Percentiles rank a stretch among this genome's conserved stretches.
Evolutionary conservation across 1,140 invertebrate genomes (phyloP).

Genomic region (Brachionus rubens): DNA sequence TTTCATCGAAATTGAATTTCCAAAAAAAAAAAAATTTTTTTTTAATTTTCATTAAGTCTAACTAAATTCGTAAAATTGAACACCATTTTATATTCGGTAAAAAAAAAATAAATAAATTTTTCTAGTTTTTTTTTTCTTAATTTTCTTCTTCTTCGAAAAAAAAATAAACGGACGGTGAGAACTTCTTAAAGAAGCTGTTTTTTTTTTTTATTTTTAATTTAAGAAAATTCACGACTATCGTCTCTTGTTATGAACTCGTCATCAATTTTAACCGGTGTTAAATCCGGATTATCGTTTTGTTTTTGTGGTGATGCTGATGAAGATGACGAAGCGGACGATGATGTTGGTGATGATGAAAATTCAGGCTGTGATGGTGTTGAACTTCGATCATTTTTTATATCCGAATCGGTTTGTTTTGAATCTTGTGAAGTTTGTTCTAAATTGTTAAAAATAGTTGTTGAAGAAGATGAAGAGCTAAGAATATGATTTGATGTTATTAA

Average conservation of each 20-base stretch:
- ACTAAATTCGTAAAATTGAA: too few relatives aligned
- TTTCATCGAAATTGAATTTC: too few relatives aligned
- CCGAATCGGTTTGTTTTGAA: background rate
- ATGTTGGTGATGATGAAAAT: constrained; percentile 5
- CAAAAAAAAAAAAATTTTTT: too few relatives aligned
- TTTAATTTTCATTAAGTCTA: too few relatives aligned
- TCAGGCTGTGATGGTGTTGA: constrained; percentile 12
- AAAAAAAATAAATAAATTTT: background rate
- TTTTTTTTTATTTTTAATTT: background rate
- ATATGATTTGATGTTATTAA: constrained; percentile 6
- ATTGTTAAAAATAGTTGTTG: background rate
- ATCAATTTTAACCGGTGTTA: background rate
- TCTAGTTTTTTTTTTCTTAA: too few relatives aligned
- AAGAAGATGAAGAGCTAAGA: constrained; percentile 7
- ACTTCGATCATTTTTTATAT: constrained; percentile 21
- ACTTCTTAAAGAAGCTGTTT: background rate
- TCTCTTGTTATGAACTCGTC: background rate
- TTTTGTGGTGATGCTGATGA: constrained; percentile 17
- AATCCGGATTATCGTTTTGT: background rate
- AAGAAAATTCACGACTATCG: constrained; percentile 24
- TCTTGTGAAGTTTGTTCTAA: background rate
- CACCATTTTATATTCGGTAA: too few relatives aligned
- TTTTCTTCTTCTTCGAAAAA: background rate
- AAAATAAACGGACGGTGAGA: constrained; percentile 26
- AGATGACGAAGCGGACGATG: constrained; percentile 8